Base-by-base conservation (phyloP, 2,113 vertebrate species). In the Phrynocephalus versicolor region DNA sequence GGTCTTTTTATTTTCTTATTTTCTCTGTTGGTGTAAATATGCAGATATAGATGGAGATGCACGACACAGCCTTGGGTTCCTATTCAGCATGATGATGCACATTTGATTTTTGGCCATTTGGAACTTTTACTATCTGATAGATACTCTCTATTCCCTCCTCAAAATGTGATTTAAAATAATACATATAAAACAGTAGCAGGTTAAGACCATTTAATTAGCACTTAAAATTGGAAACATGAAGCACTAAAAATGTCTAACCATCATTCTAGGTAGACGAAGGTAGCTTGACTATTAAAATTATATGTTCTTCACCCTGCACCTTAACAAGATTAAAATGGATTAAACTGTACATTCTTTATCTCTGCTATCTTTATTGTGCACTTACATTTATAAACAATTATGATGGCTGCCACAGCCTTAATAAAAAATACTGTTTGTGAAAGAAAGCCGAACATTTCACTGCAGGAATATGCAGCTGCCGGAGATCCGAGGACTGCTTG, bases 41-140 rank as follows among this genome's bases (percentile, higher is more conserved):
- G 4, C 15, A 27, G 41, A 27, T n/a, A n/a, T 6, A 41, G 45
- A 67, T 39, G 41, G 27, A 18, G 39, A 83, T 35, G 35, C 70
- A 45, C 73, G 27, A 6, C 60, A 37, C 69, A 86, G 45, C 7
- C 67, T 64, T 33, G 73, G 9, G n/a, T 88, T 90, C 87, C 88
- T 88, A 19, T 91, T 84, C 35, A 27, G 27, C 65, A 18, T 81
- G 10, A 12, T 82, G 60, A 73, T 73, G 1, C 16, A 77, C 51
- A 70, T 82, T 89, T 83, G 72, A 72, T 23, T 89, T 91, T 55
- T 76, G 91, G 82, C 2, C 71, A 10, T 39, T 83, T 88, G 14
- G 37, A 80, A 80, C 65, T 91, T 91, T 91, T 93, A 90, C 84
- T 91, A 89, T 73, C 80, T 74, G 75, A 23, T 84, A 85, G 81